A percentile compares a stretch with the other conserved stretches of the same genome.
These are phyloP conservation scores for Podarcis muralis DNA, from an alignment of 2,113 vertebrate species.

Conservation along the genomic window DNA sequence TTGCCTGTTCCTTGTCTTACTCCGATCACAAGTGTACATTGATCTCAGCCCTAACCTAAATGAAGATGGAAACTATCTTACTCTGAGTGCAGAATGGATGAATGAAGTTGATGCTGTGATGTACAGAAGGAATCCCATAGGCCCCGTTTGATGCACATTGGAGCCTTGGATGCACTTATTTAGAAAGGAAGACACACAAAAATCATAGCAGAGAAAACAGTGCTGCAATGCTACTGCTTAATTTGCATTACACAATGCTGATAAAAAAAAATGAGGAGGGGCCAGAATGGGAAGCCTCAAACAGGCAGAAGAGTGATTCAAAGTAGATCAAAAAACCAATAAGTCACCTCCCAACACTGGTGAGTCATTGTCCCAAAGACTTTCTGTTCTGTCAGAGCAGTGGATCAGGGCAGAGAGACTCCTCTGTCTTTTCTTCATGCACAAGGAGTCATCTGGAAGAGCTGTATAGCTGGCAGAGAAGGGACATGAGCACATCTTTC, in stretches of 20 bases:
- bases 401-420: slow-evolving; percentile 46
- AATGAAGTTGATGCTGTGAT: neutral
- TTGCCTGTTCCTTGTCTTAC: neutral
- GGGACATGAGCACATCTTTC: slow-evolving; percentile 43
- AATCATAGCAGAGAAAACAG: neutral
- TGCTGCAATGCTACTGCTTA: neutral
- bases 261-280: slow-evolving; percentile 23
- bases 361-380: slow-evolving; percentile 70
- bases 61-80: neutral
- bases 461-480: slow-evolving; percentile 40
- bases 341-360: slow-evolving; percentile 49
- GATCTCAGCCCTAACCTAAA: neutral
- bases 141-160: neutral
- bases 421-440: slow-evolving; percentile 42
- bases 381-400: slow-evolving; percentile 59
- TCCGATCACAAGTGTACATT: neutral
- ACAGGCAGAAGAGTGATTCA: slow-evolving; percentile 45
- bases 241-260: slow-evolving; percentile 4
- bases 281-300: slow-evolving; percentile 38
- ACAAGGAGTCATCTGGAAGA: slow-evolving; percentile 47
- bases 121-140: neutral
- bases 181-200: neutral
- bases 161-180: neutral
- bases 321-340: slow-evolving; percentile 45
- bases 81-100: neutral